Evolutionary conservation across 2,888 invertebrate species (phyloP).

Genomic region (Watsonalla binaria): DNA sequence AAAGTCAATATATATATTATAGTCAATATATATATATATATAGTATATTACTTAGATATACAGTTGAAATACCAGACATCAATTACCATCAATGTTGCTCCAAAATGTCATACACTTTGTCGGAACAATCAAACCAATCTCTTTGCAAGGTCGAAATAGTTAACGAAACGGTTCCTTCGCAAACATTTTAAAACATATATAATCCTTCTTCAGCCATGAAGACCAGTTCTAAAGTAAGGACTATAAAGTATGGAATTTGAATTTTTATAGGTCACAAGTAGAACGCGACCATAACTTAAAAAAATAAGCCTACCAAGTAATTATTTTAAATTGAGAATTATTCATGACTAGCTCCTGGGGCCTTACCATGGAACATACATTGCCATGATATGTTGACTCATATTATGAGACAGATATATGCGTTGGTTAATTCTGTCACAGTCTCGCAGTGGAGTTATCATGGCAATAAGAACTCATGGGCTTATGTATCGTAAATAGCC

Average conservation of each 20-base stretch:
- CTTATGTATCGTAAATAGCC: too few relatives aligned
- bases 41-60: too few relatives aligned
- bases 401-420: too few relatives aligned
- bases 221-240: background rate
- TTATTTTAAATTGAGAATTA: too few relatives aligned
- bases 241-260: background rate
- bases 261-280: background rate
- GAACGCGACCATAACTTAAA: background rate
- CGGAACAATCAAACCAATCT: background rate
- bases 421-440: too few relatives aligned
- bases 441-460: too few relatives aligned
- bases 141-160: constrained; percentile 4
- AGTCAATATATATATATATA: too few relatives aligned
- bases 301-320: background rate
- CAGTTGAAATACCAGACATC: background rate
- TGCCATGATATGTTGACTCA: too few relatives aligned
- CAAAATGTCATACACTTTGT: background rate
- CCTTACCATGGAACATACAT: too few relatives aligned
- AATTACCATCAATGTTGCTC: background rate
- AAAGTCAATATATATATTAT: too few relatives aligned
- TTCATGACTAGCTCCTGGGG: too few relatives aligned
- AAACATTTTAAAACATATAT: background rate
- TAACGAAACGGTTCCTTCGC: background rate
- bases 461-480: too few relatives aligned
- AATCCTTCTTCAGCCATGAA: background rate